Base-by-base conservation (phyloP, 2,888 invertebrate species). In the Harmothoe impar region DNA sequence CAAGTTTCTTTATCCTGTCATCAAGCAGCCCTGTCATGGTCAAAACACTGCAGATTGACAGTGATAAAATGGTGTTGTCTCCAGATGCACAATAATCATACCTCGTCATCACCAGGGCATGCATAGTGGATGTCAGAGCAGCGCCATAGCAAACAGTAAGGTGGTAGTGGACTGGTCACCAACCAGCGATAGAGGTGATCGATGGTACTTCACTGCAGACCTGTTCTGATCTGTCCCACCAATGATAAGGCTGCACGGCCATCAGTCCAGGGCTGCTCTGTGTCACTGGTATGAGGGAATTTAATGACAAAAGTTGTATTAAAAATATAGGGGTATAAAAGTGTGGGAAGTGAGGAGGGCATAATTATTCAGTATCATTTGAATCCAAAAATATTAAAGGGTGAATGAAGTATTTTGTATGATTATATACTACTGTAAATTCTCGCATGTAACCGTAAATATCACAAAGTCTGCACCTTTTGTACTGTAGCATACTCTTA, bases 211-310 rank as follows among this genome's bases (percentile, higher is more conserved):
- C 5, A 25, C 72, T n/a, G 72, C 72, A 25, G 72, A 7, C 25
- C 72, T 72, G 72, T 29, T 25, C 25, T 29, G 29, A 72, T 72
- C 72, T 72, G 72, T 72, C 72, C 25, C 15, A 72, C 72, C 72
- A 72, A 72, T 72, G 72, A 72, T 72, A 72, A 72, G 72, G 72
- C 72, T 1, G 29, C 72, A n/a, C 72, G 29, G 29, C 72, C 72
- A 3, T 72, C 72, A 72, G 72, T 25, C 72, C 72, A 25, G 29
- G 25, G 25, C 72, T 72, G 72, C 72, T 72, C 72, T 25, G 7
- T 72, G 72, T 72, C 72, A 72, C 72, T 29, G 29, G n/a, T 23
- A 72, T 17, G 72, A 3, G 29, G 68, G 7, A 72, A 7, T 12
- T 12, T 72, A 72, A 72, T 72, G 72, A 72, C 25, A 72, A 10